These are phyloP conservation scores for Helarctos malayanus DNA, from an alignment of 2,797 vertebrate genomes.

Conservation along the genomic window DNA sequence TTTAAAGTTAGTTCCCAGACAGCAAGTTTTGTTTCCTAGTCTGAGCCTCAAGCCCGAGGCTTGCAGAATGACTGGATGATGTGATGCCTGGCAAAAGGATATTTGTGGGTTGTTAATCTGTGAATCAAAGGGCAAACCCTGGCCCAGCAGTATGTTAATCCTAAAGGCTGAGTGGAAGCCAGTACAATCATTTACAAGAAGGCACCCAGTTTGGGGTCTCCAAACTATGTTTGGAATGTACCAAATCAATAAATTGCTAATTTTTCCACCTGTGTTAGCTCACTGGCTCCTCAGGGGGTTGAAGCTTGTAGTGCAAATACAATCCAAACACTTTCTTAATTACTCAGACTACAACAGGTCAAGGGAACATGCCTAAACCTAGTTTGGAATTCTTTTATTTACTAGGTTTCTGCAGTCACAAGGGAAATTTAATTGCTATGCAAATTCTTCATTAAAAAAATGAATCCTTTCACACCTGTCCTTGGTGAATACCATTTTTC, in stretches of 20 bases:
- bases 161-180: not conserved
- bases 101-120: not conserved
- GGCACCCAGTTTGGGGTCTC: not conserved
- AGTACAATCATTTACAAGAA: not conserved
- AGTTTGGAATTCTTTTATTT: slow-evolving; percentile 30
- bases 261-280: slow-evolving; percentile 33
- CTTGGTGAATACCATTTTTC: not conserved
- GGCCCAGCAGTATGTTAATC: not conserved
- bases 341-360: not conserved
- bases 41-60: not conserved
- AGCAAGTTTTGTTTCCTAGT: not conserved
- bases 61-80: not conserved
- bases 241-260: slow-evolving; percentile 16
- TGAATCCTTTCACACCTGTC: not conserved
- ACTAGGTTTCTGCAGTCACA: not conserved
- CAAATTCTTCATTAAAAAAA: slow-evolving; percentile 9
- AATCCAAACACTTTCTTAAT: slow-evolving; percentile 25
- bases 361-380: not conserved
- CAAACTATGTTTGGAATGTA: slow-evolving; percentile 16
- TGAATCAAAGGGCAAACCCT: slow-evolving; percentile 12
- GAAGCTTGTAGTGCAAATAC: not conserved
- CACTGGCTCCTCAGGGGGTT: not conserved
- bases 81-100: not conserved
- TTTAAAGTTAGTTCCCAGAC: slow-evolving; percentile 56
- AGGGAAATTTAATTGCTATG: slow-evolving; percentile 15